Conservation (phyloP, 2,888 invertebrate species). For the Calameuta filiformis region DNA sequence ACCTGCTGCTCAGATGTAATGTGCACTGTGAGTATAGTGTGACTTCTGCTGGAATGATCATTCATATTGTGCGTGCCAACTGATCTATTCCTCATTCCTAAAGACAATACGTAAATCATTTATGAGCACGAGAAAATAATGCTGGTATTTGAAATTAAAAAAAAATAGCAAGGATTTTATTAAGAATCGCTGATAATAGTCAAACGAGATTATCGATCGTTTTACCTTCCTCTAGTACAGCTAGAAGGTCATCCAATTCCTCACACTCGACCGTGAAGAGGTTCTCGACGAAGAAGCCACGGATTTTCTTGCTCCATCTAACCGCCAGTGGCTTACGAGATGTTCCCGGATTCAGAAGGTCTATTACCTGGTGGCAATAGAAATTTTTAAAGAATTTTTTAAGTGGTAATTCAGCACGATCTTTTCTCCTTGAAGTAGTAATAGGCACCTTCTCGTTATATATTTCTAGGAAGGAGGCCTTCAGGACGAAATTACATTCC, state of each 20-base stretch:
- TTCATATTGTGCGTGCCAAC: conserved; percentile 94
- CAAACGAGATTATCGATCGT: conserved; percentile 3
- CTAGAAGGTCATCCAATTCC: conserved; percentile 89
- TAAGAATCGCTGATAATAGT: neutral
- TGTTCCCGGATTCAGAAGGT: conserved; percentile 88
- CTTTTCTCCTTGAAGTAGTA: conserved; percentile 24
- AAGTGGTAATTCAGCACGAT: neutral
- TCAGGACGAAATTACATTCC: conserved; percentile 84
- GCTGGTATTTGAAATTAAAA: neutral
- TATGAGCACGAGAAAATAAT: neutral
- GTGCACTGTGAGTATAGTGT: conserved; percentile 90
- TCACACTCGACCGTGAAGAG: conserved; percentile 96
- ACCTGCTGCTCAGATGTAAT: conserved; percentile 88
- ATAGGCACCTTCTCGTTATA: conserved; percentile 92
- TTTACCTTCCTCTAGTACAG: conserved; percentile 93
- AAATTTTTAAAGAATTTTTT: neutral
- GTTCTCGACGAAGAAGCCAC: conserved; percentile 96
- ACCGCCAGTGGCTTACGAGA: conserved; percentile 87
- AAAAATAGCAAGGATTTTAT: neutral
- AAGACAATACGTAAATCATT: conserved; percentile 1
- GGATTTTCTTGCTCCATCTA: conserved; percentile 92
- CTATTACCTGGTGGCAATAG: conserved; percentile 79
- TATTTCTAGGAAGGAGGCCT: conserved; percentile 94
- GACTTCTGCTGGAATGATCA: conserved; percentile 91
- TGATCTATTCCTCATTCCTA: conserved; percentile 90